Base-by-base conservation (phyloP, 2,797 vertebrate genomes). In the Euthynnus affinis region DNA sequence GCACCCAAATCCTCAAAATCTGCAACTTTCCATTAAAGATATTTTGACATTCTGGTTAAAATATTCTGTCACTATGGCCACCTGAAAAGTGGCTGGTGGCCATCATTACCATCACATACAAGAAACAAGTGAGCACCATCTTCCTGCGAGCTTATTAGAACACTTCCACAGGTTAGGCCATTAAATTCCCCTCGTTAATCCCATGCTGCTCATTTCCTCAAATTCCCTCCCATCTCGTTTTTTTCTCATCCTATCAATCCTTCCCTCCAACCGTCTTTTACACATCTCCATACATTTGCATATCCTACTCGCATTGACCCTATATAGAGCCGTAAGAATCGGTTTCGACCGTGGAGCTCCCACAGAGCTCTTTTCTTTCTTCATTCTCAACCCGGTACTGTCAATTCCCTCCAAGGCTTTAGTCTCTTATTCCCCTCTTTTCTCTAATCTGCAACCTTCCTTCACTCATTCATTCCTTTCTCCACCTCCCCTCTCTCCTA, bases 401-500 rank as follows among this genome's bases (percentile, higher is more conserved):
- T 67, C 71, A 72, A 89, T 87, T 85, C 69, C 81, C 80, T 80
- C 51, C 60, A 53, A 75, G 74, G 67, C 79, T 79, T 86, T 77
- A 51, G 75, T 89, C 61, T 76, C 46, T 27, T 66, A 46, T 76
- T 71, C 40, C 59, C 64, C 34, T 40, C 42, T 59, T 82, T 71
- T 42, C 62, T 56, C 44, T 20, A 57, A 60, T 60, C 17, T 71
- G 65, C 59, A 76, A 80, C 71, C 57, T 75, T 71, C 69, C 58
- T 44, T 56, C 58, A 52, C 44, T 49, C 18, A 3, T 58, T 58
- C 32, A 51, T n/a, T 29, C 64, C 70, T 66, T 59, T 62, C 23
- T n/a, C 55, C 18, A 3, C 61, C 65, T 71, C 49, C 49, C 64
- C 64, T 76, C 53, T 29, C 59, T 55, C 60, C 46, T 34, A 48